These are phyloP conservation scores for Remorina albescens DNA, from an alignment of 2,797 vertebrate species.

Conservation along the genomic window DNA sequence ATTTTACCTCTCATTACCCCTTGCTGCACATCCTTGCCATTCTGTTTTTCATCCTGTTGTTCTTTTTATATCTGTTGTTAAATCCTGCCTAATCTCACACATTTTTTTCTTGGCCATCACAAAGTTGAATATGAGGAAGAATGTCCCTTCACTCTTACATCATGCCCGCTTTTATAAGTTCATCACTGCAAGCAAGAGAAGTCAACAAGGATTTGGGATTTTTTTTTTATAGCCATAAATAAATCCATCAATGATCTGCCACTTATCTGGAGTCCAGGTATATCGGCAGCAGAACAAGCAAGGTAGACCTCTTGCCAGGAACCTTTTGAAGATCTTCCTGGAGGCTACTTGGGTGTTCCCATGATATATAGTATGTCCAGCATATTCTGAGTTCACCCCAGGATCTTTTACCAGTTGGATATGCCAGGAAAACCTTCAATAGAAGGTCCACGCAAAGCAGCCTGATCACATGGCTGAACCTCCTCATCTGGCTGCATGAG, in stretches of 20 bases:
- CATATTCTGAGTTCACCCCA: not conserved
- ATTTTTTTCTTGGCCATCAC: not conserved
- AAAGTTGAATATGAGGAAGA: conserved; percentile 40
- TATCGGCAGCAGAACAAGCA: not conserved
- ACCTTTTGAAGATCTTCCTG: not conserved
- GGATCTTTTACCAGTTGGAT: not conserved
- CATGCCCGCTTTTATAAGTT: conserved; percentile 16
- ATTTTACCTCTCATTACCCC: conserved; percentile 3
- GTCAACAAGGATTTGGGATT: conserved; percentile 23
- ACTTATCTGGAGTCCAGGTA: not conserved
- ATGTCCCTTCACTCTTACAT: conserved; percentile 2
- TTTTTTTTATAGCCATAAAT: conserved; percentile 33
- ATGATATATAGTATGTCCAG: not conserved
- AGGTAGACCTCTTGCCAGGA: not conserved
- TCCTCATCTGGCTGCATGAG: not conserved
- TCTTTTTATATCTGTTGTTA: not conserved
- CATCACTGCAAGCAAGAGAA: conserved; percentile 31
- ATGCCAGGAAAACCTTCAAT: not conserved
- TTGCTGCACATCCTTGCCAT: not conserved
- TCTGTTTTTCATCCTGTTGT: conserved; percentile 4
- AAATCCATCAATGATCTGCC: not conserved
- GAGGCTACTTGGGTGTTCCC: not conserved
- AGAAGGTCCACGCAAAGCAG: not conserved
- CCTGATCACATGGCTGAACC: not conserved
- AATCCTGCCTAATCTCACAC: not conserved